These are phyloP conservation scores for Perccottus glenii DNA, from an alignment of 2,113 vertebrate species.

Conservation along the genomic window DNA sequence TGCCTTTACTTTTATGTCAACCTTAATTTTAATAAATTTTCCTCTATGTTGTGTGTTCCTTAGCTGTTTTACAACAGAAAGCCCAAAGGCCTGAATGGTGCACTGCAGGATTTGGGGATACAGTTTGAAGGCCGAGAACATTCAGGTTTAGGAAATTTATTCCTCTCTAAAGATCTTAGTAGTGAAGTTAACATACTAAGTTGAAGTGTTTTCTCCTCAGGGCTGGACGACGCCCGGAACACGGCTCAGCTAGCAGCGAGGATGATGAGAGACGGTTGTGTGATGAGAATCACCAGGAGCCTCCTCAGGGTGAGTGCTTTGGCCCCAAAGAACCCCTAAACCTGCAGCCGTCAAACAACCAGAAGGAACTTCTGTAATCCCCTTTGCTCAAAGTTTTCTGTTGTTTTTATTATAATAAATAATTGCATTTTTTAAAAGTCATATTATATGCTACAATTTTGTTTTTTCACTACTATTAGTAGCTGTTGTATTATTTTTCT, in stretches of 20 bases:
- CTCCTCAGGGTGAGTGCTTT: conserved; percentile 87
- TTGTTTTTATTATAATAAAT: conserved; percentile 5
- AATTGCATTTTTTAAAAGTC: background rate
- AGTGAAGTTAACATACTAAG: background rate
- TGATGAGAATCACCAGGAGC: conserved; percentile 88
- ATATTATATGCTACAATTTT: too few relatives aligned
- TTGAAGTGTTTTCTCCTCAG: conserved; percentile 63
- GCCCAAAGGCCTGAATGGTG: conserved; percentile 91
- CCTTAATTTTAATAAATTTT: background rate
- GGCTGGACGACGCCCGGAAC: conserved; percentile 92
- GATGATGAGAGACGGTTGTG: conserved; percentile 91
- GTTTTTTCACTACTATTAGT: too few relatives aligned
- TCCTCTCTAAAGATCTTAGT: too few relatives aligned
- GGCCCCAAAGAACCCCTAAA: conserved; percentile 6
- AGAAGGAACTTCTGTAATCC: background rate
- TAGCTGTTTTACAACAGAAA: conserved; percentile 91
- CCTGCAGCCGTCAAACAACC: background rate
- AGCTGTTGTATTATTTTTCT: too few relatives aligned
- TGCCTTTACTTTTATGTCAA: background rate
- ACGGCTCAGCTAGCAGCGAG: conserved; percentile 89
- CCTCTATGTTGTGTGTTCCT: conserved; percentile 3
- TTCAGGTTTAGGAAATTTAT: conserved; percentile 79
- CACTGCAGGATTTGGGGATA: conserved; percentile 92
- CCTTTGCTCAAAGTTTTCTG: background rate
- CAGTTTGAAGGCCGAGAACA: conserved; percentile 92